phyloP scores from a whole-genome alignment of 1,140 invertebrate genomes.

The Lasaia peninsularis region DNA sequence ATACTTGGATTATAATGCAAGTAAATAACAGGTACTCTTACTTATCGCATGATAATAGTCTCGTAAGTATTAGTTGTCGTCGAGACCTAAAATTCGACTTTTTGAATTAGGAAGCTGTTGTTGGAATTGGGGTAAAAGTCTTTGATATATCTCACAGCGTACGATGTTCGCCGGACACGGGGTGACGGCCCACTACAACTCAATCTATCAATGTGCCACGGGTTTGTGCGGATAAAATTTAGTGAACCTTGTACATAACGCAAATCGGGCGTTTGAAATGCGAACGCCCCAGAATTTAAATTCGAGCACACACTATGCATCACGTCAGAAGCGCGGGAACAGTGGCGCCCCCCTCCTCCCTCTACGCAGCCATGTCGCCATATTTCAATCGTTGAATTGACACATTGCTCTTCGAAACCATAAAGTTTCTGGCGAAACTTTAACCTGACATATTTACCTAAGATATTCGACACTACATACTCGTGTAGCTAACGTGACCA shows the following conservation, averaged over 20 bases:
- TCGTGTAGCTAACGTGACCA: conserved; percentile 30
- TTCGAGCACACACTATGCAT: conserved; percentile 49
- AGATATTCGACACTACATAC: conserved; percentile 56
- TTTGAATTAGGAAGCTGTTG: too few relatives aligned
- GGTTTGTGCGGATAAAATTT: conserved; percentile 45
- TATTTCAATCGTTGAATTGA: conserved; percentile 74
- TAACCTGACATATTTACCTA: conserved; percentile 73
- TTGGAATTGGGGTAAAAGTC: too few relatives aligned
- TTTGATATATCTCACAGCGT: not conserved
- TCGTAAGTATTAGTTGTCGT: too few relatives aligned
- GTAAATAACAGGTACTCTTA: too few relatives aligned
- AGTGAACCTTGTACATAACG: conserved; percentile 29
- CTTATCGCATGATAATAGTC: too few relatives aligned
- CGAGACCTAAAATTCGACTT: too few relatives aligned
- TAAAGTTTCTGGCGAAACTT: conserved; percentile 70
- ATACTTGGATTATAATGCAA: too few relatives aligned
- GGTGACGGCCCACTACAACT: conserved; percentile 28
- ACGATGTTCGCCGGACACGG: conserved; percentile 13
- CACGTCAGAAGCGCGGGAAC: conserved; percentile 48
- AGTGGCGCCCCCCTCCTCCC: conserved; percentile 47
- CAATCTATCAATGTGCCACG: conserved; percentile 40
- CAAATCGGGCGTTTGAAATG: conserved; percentile 46
- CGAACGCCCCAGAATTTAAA: conserved; percentile 48
- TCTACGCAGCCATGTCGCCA: conserved; percentile 48
- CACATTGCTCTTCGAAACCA: conserved; percentile 59